These are phyloP conservation scores for Antheraea yamamai DNA, from an alignment of 2,888 invertebrate species.

Conservation along the genomic window DNA sequence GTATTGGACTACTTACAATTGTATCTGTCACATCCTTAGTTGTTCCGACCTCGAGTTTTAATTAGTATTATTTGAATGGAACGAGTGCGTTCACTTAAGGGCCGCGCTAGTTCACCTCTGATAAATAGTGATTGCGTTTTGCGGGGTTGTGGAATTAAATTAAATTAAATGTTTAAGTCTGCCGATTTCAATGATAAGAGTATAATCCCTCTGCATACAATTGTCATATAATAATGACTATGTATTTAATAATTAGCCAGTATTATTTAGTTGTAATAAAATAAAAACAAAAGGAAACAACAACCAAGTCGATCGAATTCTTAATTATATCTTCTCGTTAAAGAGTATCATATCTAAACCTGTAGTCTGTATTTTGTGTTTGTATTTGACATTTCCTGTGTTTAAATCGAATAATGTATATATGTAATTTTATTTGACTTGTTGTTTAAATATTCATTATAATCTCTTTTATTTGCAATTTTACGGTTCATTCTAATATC, in stretches of 20 bases:
- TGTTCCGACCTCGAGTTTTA: conserved; percentile 47
- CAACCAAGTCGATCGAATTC: too few species aligned
- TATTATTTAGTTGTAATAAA: not conserved
- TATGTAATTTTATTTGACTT: too few species aligned
- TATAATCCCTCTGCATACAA: not conserved
- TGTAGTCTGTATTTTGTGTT: too few species aligned
- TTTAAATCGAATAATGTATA: too few species aligned
- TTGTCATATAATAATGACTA: not conserved
- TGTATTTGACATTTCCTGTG: too few species aligned
- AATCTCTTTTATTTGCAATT: too few species aligned
- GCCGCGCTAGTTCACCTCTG: not conserved
- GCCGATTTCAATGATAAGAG: not conserved
- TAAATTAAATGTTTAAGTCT: conserved; percentile 4
- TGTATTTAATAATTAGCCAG: not conserved
- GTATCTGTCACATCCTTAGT: conserved; percentile 64
- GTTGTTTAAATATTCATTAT: too few species aligned
- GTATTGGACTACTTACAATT: conserved; percentile 55
- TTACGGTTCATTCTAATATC: too few species aligned
- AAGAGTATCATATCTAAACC: too few species aligned
- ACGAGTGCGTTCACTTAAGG: conserved; percentile 12
- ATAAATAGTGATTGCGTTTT: conserved; percentile 5
- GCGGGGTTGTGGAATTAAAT: not conserved
- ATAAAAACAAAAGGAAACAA: not conserved
- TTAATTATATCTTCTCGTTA: too few species aligned
- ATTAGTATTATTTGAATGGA: conserved; percentile 28